These are phyloP conservation scores for Drosophila neonasuta DNA, from an alignment of 2,888 invertebrate species.

Conservation along the genomic window DNA sequence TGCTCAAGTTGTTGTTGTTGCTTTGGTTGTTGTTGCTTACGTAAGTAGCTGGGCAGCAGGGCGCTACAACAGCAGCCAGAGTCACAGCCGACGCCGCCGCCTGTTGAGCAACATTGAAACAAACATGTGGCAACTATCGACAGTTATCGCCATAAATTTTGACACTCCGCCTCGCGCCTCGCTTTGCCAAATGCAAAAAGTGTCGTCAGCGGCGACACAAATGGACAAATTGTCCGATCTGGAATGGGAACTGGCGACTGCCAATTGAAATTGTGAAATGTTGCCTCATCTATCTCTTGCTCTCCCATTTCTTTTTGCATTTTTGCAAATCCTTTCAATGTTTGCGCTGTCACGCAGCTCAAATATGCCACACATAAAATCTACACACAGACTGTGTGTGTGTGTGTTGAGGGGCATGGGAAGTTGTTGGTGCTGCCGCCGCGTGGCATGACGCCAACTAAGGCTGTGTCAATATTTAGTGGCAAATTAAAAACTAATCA, in stretches of 20 bases:
- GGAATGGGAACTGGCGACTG: slow-evolving; percentile 11
- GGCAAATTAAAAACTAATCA: slow-evolving; percentile 80
- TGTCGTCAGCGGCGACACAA: slow-evolving; percentile 65
- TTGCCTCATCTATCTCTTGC: background rate
- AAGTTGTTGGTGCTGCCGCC: slow-evolving; percentile 11
- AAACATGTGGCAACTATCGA: slow-evolving; percentile 70
- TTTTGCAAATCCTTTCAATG: slow-evolving; percentile 81
- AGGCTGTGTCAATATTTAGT: slow-evolving; percentile 75
- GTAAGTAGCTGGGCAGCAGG: slow-evolving; percentile 64
- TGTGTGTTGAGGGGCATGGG: background rate
- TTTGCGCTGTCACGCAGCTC: slow-evolving; percentile 81
- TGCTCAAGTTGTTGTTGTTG: slow-evolving; percentile 39
- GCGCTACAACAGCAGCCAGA: slow-evolving; percentile 39
- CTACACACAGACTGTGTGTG: slow-evolving; percentile 1
- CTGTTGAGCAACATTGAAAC: slow-evolving; percentile 68
- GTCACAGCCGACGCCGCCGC: slow-evolving; percentile 29
- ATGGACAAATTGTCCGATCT: slow-evolving; percentile 68
- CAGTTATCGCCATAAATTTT: slow-evolving; percentile 79
- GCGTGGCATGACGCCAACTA: slow-evolving; percentile 23
- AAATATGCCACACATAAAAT: slow-evolving; percentile 56
- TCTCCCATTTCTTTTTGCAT: slow-evolving; percentile 46
- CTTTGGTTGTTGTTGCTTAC: slow-evolving; percentile 38
- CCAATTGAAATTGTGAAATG: slow-evolving; percentile 56
- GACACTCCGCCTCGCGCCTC: slow-evolving; percentile 60
- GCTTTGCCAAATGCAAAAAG: slow-evolving; percentile 70